A percentile compares a stretch with the other conserved stretches of the same genome.
Evolutionary conservation across 2,888 invertebrate species (phyloP).

Genomic region (Leucozona laternaria): DNA sequence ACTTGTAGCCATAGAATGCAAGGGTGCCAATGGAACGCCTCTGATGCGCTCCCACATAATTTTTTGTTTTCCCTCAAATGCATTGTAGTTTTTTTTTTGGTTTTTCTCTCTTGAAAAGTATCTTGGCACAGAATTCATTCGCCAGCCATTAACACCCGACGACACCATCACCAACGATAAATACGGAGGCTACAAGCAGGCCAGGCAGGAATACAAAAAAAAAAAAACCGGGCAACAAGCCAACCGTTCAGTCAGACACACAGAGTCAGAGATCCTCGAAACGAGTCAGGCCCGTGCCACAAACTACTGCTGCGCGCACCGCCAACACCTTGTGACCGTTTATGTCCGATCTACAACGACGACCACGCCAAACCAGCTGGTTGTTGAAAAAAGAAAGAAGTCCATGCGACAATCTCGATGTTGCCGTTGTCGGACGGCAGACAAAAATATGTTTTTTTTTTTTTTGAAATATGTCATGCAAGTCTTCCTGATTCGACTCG

Average conservation of each 20-base stretch:
- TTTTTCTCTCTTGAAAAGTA: background rate
- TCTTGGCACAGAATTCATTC: constrained; percentile 61
- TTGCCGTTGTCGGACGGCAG: constrained; percentile 12
- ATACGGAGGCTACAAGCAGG: constrained; percentile 56
- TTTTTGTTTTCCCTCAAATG: constrained; percentile 29
- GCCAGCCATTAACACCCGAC: constrained; percentile 71
- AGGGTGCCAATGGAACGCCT: constrained; percentile 68
- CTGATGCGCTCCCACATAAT: constrained; percentile 65
- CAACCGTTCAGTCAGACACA: constrained; percentile 66
- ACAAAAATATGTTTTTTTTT: constrained; percentile 34
- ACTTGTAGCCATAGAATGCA: constrained; percentile 43
- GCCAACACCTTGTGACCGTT: constrained; percentile 65
- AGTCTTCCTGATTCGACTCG: constrained; percentile 54
- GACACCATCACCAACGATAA: constrained; percentile 60
- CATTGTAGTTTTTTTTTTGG: constrained; percentile 11
- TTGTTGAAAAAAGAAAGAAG: background rate
- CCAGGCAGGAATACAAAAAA: constrained; percentile 48
- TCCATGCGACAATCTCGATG: constrained; percentile 46
- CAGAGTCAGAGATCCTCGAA: constrained; percentile 62
- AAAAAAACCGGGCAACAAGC: constrained; percentile 46
- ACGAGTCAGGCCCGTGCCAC: constrained; percentile 69
- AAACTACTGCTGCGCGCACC: constrained; percentile 36
- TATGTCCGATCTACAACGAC: constrained; percentile 70
- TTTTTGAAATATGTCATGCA: constrained; percentile 46
- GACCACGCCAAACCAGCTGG: constrained; percentile 50